Evolutionary conservation across 2,113 vertebrate species (phyloP).

Genomic region (Esox niger): DNA sequence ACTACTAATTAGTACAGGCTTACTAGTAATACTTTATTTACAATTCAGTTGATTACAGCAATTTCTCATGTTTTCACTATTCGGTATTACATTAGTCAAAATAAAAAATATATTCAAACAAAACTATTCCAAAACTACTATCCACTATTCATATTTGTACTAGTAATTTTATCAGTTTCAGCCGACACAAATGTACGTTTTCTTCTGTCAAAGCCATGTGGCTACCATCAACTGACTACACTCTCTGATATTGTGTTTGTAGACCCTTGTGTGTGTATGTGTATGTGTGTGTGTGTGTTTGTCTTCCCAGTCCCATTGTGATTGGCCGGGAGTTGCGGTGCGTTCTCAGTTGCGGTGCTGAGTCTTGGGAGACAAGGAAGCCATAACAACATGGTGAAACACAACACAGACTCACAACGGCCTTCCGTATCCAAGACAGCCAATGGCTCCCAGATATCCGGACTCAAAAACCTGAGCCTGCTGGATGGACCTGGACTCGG

Average conservation of each 20-base stretch:
- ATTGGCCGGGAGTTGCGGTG: background rate
- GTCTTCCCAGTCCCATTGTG: background rate
- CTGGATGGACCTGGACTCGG: conserved; percentile 10
- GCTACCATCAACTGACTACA: too few relatives aligned
- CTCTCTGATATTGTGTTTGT: background rate
- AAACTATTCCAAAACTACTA: too few relatives aligned
- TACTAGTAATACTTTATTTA: too few relatives aligned
- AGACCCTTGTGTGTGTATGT: background rate
- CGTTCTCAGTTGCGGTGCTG: background rate
- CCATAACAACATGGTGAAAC: conserved; percentile 43
- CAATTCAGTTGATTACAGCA: too few relatives aligned
- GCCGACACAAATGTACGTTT: too few relatives aligned
- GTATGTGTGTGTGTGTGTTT: background rate
- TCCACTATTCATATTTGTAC: too few relatives aligned
- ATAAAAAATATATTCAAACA: too few relatives aligned
- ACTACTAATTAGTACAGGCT: too few relatives aligned
- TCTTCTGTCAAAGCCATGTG: too few relatives aligned
- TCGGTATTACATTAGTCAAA: too few relatives aligned
- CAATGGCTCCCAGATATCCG: conserved; percentile 14
- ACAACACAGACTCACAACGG: conserved; percentile 19
- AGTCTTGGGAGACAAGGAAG: background rate
- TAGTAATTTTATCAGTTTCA: too few relatives aligned
- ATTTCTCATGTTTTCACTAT: too few relatives aligned
- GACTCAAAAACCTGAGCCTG: conserved; percentile 23
- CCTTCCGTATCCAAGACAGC: conserved; percentile 26